phyloP scores from a whole-genome alignment of 2,113 vertebrate genomes.

The Hemicordylus capensis region DNA sequence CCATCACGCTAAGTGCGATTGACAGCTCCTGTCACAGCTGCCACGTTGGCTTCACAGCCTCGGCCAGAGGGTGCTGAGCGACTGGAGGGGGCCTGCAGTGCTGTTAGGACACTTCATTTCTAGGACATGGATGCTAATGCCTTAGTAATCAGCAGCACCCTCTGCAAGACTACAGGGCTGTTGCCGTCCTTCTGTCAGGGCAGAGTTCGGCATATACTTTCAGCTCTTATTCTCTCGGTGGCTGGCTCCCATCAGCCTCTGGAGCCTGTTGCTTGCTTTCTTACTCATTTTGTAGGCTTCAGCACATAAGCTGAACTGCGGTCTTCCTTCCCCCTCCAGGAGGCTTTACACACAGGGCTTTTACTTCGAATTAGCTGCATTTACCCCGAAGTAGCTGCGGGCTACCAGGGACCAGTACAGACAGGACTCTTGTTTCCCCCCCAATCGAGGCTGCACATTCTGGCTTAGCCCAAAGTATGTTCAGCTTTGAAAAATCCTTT shows the following conservation, averaged over 20 bases:
- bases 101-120: conserved; percentile 26
- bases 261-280: fast-evolving
- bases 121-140: background rate
- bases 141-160: background rate
- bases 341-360: too few relatives aligned
- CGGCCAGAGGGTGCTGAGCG: background rate
- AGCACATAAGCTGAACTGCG: background rate
- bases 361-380: too few relatives aligned
- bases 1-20: conserved; percentile 37
- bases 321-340: too few relatives aligned
- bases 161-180: background rate
- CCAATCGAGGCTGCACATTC: too few relatives aligned
- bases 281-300: background rate
- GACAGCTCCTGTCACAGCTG: conserved; percentile 26
- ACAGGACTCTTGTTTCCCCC: too few relatives aligned
- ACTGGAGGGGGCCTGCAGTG: background rate
- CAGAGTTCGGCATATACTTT: background rate
- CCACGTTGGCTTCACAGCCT: background rate
- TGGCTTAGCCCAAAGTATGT: too few relatives aligned
- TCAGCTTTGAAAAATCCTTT: too few relatives aligned
- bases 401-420: too few relatives aligned
- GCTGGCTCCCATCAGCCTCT: fast-evolving
- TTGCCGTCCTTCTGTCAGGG: background rate
- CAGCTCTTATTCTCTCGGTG: fast-evolving
- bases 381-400: too few relatives aligned